These are phyloP conservation scores for Caenorhabditis sp. DNA, from an alignment of 2,888 invertebrate species.

Conservation along the genomic window DNA sequence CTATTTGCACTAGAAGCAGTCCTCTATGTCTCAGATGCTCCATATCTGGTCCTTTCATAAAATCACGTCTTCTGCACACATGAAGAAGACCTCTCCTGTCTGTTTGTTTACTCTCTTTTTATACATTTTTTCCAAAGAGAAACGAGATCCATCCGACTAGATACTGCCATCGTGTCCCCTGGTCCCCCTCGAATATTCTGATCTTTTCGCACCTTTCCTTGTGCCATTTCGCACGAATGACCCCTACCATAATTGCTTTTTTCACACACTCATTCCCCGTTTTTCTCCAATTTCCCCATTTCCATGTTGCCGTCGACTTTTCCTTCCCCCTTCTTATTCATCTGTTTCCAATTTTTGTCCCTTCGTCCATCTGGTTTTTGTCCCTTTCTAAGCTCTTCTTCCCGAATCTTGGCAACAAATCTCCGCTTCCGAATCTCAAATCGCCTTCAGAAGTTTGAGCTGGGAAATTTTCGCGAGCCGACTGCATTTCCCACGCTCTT, in stretches of 20 bases:
- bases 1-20: no score
- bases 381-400: not conserved
- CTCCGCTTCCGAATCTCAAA: not conserved
- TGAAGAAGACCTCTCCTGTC: not conserved
- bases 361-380: constrained; percentile 13
- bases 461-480: not conserved
- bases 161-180: no score
- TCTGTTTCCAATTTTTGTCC: constrained; percentile 9
- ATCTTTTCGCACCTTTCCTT: constrained; percentile 16
- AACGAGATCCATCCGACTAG: no score
- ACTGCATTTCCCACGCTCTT: not conserved
- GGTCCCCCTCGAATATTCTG: constrained; percentile 9
- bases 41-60: not conserved
- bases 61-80: not conserved
- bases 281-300: constrained; percentile 11
- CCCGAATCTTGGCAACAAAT: not conserved
- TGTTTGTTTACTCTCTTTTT: not conserved
- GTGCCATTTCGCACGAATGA: constrained; percentile 8
- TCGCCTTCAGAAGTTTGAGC: not conserved
- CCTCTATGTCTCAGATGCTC: no score
- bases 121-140: not conserved
- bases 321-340: constrained; percentile 8
- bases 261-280: constrained; percentile 15
- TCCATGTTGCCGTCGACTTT: not conserved
- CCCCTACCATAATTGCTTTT: constrained; percentile 15